Evolutionary conservation across 92 coral and sea anemone genomes (phyloP).

Genomic region (Epizoanthus ramosus): DNA sequence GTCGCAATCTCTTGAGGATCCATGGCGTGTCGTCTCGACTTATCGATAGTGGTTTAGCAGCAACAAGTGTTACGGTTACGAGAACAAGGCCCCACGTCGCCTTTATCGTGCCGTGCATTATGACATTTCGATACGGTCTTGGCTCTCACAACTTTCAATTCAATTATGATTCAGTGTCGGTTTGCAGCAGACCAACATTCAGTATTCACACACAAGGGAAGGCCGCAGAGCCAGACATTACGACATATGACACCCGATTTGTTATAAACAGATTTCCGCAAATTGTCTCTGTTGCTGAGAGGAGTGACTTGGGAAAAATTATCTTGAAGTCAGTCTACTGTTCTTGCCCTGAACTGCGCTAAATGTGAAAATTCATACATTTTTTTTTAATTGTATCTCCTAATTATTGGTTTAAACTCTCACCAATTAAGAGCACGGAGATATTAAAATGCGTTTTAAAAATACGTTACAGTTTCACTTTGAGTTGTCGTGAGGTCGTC

Average conservation of each 20-base stretch:
- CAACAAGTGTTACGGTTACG: neutral
- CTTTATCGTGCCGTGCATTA: neutral
- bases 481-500: neutral
- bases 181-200: too few relatives aligned
- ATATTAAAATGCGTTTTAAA: neutral
- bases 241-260: slow-evolving; percentile 9
- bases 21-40: neutral
- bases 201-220: neutral
- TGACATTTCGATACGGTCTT: neutral
- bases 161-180: neutral
- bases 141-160: neutral
- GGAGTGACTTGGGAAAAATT: neutral
- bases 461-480: neutral
- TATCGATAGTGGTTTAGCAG: neutral
- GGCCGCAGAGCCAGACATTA: neutral
- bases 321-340: neutral
- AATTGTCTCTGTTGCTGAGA: neutral
- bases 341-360: neutral
- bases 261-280: neutral
- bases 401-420: too few relatives aligned
- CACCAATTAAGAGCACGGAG: neutral
- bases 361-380: neutral
- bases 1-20: slow-evolving; percentile 1
- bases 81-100: neutral
- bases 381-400: too few relatives aligned